These are phyloP conservation scores for Orchestes rusci DNA, from an alignment of 2,888 invertebrate species.

Conservation along the genomic window DNA sequence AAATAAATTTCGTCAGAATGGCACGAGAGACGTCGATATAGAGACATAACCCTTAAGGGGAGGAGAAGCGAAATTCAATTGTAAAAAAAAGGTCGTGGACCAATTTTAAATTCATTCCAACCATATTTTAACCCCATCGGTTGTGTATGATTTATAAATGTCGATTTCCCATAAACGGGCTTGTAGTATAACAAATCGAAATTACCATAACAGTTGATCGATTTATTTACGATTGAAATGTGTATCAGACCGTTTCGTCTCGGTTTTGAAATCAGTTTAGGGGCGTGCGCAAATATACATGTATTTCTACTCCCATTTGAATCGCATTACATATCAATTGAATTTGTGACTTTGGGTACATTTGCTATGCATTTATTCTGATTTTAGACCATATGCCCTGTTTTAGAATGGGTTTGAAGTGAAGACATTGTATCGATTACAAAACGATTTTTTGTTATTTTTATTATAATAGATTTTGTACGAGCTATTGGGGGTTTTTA, in stretches of 20 bases:
- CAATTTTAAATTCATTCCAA: slow-evolving; percentile 44
- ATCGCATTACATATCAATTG: slow-evolving; percentile 28
- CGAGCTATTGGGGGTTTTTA: no score
- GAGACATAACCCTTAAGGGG: slow-evolving; percentile 25
- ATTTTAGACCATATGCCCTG: neutral
- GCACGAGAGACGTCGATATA: slow-evolving; percentile 20
- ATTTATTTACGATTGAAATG: slow-evolving; percentile 37
- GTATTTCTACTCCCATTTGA: slow-evolving; percentile 36
- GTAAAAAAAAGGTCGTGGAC: slow-evolving; percentile 34
- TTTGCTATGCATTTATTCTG: slow-evolving; percentile 37
- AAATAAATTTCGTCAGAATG: slow-evolving; percentile 15
- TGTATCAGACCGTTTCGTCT: slow-evolving; percentile 36
- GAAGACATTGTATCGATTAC: no score
- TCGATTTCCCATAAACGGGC: slow-evolving; percentile 42
- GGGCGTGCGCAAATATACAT: slow-evolving; percentile 37
- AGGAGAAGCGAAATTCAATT: slow-evolving; percentile 23
- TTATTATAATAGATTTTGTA: no score
- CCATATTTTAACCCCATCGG: slow-evolving; percentile 34
- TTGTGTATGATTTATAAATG: slow-evolving; percentile 37
- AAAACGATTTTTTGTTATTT: no score
- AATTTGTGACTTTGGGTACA: slow-evolving; percentile 36
- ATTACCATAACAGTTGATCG: slow-evolving; percentile 43
- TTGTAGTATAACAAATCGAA: slow-evolving; percentile 40
- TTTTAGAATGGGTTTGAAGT: no score
- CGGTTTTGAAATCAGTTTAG: slow-evolving; percentile 36